Evolutionary conservation across 2,797 vertebrate species (phyloP).

Genomic region (Channallabes apus): DNA sequence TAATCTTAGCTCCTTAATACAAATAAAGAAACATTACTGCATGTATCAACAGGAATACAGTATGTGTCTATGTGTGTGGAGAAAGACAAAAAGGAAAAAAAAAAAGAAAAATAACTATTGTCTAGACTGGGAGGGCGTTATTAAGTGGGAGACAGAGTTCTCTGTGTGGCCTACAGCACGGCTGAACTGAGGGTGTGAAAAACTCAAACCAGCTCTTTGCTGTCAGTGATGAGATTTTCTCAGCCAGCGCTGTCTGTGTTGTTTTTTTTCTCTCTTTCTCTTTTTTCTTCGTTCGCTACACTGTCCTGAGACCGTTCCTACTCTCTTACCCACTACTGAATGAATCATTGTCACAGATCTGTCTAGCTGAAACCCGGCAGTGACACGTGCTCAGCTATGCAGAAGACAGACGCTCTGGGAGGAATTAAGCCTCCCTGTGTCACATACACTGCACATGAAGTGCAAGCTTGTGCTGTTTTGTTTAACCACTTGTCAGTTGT

Average conservation of each 20-base stretch:
- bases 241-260: neutral
- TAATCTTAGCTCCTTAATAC: neutral
- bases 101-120: conserved; percentile 6
- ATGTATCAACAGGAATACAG: neutral
- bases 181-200: conserved; percentile 1
- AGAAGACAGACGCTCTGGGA: conserved; percentile 26
- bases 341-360: conserved; percentile 24
- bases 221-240: neutral
- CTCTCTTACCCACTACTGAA: neutral
- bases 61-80: neutral
- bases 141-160: neutral
- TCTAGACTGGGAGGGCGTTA: conserved; percentile 6
- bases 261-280: neutral
- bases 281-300: neutral
- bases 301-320: conserved; percentile 13
- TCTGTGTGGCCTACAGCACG: neutral
- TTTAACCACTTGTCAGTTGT: conserved; percentile 12
- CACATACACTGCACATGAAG: conserved; percentile 16
- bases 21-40: neutral
- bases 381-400: neutral
- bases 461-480: conserved; percentile 1
- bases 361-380: neutral
- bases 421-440: conserved; percentile 23
- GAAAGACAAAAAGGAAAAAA: neutral
- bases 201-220: neutral